Conservation (phyloP, 2,888 invertebrate genomes). For the Cheilosia impressa region DNA sequence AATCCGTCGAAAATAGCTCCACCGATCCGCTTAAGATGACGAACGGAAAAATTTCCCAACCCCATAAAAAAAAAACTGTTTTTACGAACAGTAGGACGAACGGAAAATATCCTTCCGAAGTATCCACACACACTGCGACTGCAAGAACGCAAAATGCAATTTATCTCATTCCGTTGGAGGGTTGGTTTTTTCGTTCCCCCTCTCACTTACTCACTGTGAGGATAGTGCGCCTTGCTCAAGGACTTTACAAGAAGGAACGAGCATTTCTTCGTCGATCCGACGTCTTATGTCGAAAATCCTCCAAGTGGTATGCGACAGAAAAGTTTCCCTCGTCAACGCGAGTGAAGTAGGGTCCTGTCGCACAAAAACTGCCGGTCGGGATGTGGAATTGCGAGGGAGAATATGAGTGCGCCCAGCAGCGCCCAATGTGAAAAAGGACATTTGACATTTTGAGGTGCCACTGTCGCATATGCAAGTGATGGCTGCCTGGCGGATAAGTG, state of each 20-base stretch:
- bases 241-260: constrained; percentile 48
- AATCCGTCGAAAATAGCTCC: constrained; percentile 72
- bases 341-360: neutral
- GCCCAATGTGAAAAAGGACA: constrained; percentile 30
- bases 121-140: constrained; percentile 16
- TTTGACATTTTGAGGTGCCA: constrained; percentile 72
- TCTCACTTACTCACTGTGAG: constrained; percentile 41
- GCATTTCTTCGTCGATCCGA: constrained; percentile 27
- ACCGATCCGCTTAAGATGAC: constrained; percentile 74
- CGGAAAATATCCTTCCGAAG: constrained; percentile 39
- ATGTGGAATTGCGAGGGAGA: constrained; percentile 27
- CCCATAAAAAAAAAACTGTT: constrained; percentile 40
- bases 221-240: constrained; percentile 66
- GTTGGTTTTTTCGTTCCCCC: constrained; percentile 17
- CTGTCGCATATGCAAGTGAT: constrained; percentile 66
- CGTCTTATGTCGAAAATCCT: constrained; percentile 59
- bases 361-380: constrained; percentile 33
- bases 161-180: constrained; percentile 61
- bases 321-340: constrained; percentile 56
- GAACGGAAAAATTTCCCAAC: constrained; percentile 48
- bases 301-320: constrained; percentile 38
- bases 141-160: constrained; percentile 69
- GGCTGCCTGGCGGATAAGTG: constrained; percentile 29
- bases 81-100: neutral
- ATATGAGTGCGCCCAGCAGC: constrained; percentile 1